phyloP scores from a whole-genome alignment of 2,797 vertebrate species.

The Pseudochirops corinnae region DNA sequence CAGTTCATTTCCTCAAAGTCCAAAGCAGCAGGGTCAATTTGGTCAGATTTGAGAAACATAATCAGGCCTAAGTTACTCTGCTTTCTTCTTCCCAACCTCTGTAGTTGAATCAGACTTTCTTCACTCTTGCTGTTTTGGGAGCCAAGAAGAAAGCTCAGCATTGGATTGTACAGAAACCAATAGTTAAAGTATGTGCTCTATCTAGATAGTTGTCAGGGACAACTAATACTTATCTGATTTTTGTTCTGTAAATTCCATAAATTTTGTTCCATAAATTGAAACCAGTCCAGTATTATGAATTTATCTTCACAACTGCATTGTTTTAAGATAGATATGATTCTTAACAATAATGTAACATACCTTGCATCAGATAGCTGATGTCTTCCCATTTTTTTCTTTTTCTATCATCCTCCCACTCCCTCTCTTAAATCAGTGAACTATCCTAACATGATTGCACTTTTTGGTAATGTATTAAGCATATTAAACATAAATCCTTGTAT shows the following conservation, averaged over 20 bases:
- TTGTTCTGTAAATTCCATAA: constrained; percentile 4
- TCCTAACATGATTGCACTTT: constrained; percentile 35
- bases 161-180: not conserved
- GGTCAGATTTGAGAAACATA: not conserved
- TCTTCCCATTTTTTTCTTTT: constrained; percentile 44
- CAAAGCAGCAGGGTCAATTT: not conserved
- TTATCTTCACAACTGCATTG: not conserved
- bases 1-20: not conserved
- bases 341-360: constrained; percentile 5
- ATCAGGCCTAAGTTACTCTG: not conserved
- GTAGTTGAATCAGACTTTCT: not conserved
- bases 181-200: not conserved
- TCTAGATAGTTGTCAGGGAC: not conserved
- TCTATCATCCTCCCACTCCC: constrained; percentile 10
- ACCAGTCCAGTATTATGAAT: constrained; percentile 25
- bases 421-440: constrained; percentile 35
- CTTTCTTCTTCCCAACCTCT: not conserved
- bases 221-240: not conserved
- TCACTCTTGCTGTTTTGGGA: not conserved
- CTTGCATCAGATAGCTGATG: constrained; percentile 22
- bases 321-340: not conserved
- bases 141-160: not conserved
- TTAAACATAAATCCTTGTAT: constrained; percentile 72
- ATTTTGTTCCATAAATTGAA: constrained; percentile 31
- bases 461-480: constrained; percentile 69